A percentile compares a stretch with the other conserved stretches of the same genome.
Evolutionary conservation across 2,113 vertebrate genomes (phyloP).

Genomic region (Entomyzon cyanotis): DNA sequence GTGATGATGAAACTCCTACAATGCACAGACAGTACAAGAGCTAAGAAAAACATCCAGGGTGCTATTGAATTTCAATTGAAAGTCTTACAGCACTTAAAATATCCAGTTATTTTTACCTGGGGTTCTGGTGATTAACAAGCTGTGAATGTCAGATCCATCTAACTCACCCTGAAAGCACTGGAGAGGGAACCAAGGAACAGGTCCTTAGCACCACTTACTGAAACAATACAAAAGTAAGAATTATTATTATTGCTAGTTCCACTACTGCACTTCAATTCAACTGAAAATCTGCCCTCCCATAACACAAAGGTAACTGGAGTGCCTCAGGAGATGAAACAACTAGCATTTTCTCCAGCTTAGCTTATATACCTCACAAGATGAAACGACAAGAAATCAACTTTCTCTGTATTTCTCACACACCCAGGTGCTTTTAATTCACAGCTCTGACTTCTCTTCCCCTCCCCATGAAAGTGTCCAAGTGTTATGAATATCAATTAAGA

Average conservation of each 20-base stretch:
- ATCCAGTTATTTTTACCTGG: slow-evolving; percentile 40
- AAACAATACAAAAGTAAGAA: slow-evolving; percentile 42
- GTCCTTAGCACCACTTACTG: slow-evolving; percentile 38
- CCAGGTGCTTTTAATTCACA: slow-evolving; percentile 49
- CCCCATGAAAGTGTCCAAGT: neutral
- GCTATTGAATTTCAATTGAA: slow-evolving; percentile 43
- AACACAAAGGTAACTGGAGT: slow-evolving; percentile 37
- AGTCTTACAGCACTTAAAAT: slow-evolving; percentile 29
- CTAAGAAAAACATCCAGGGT: slow-evolving; percentile 15
- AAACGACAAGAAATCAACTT: slow-evolving; percentile 34
- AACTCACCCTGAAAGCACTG: slow-evolving; percentile 16
- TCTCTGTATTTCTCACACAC: slow-evolving; percentile 30
- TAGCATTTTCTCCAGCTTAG: slow-evolving; percentile 1
- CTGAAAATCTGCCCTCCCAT: slow-evolving; percentile 22
- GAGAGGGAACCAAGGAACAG: neutral
- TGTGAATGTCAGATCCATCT: slow-evolving; percentile 38
- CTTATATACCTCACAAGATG: neutral
- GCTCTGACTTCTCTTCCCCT: slow-evolving; percentile 23
- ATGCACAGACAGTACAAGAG: neutral
- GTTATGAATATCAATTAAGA: slow-evolving; percentile 61
- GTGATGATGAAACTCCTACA: neutral
- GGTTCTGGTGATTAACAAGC: slow-evolving; percentile 49
- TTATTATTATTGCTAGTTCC: slow-evolving; percentile 40
- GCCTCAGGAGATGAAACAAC: slow-evolving; percentile 25
- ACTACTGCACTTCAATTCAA: neutral